Base-by-base conservation (phyloP, 2,797 vertebrate genomes). In the Myripristis murdjan region DNA sequence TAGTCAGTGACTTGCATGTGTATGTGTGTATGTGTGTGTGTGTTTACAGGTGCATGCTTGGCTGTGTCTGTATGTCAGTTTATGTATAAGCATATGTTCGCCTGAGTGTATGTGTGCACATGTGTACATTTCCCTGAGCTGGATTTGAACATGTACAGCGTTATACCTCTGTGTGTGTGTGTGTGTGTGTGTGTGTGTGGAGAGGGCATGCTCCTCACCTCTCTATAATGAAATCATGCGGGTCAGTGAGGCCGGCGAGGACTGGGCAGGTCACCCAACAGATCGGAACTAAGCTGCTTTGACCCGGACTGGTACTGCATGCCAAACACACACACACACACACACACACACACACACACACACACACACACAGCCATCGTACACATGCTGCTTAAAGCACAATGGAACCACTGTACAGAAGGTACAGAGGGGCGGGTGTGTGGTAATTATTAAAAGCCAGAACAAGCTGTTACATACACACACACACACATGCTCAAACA, bases 221-320 rank as follows among this genome's bases (percentile, higher is more conserved):
- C 93, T 70, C 64, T 79, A 83, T 95, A 95, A 94, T 92, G 90
- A 93, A 93, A 95, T 94, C 93, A 95, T 73, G 79, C 69, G 90
- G 92, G 93, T 95, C 93, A 93, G 81, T 79, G 87, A 84, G 92
- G 91, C 87, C 78, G 73, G 78, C 74, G 63, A 75, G 77, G 84
- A 87, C 83, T 76, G 44, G 64, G 90, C 93, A 94, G 94, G 93
- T 95, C 93, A 90, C 63, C 86, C 93, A 92, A 75, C 90, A 84
- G 91, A 91, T 93, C 87, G 90, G 93, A 95, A 94, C 89, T 95
- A 95, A 95, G 92, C 92, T 92, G 87, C 92, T 94, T 90, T 94
- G 94, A 95, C 93, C 93, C 83, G 46, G 88, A 77, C 92, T 92
- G 92, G 92, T 91, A 84, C 90, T 75, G 86, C 79, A 68, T 82